Base-by-base conservation (phyloP, 2,797 vertebrate species). In the Karalla daura region DNA sequence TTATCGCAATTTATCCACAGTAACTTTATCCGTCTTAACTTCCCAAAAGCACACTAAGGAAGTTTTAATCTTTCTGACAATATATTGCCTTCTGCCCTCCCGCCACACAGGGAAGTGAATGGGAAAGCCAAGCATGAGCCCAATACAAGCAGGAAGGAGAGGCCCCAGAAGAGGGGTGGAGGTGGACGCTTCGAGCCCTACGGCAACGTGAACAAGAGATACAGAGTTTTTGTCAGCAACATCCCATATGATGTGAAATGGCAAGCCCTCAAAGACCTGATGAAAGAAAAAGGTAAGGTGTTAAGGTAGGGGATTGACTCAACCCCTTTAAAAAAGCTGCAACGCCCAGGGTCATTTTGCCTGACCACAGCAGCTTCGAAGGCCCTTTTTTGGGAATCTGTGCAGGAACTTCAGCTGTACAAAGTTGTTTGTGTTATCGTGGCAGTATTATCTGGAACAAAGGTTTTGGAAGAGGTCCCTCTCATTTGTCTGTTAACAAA, bases 211-310 rank as follows among this genome's bases (percentile, higher is more conserved):
- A 92, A 93, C 88, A 95, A 92, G 66, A 91, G 97, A 94, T 98
- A 96, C 87, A 88, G 96, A 8, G 97, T 97, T 47, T 98, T 98
- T 91, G 97, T 99, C 89, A 98, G 97, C 91, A 99, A 99, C 92
- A 99, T 99, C 77, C 97, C 97, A 0, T 98, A 98, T 46, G 97
- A 99, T 85, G 96, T 99, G 72, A 99, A 99, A 89, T 99, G 97
- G 97, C 97, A 99, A 89, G 95, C 96, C 7, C 95, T 99, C 36
- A 98, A 99, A 92, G 97, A 98, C 86, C 93, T 98, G 74, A 97
- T 99, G 91, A 99, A 98, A 91, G 97, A 98, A 85, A 98, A 97
- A 97, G 97, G 97, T 98, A 98, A 91, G 86, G 54, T 74, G 20
- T 75, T 35, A 52, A 9, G n/a, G 39, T 45, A 33, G 28, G 65